A percentile compares a stretch with the other conserved stretches of the same genome.
These are phyloP conservation scores for Proteles cristata DNA, from an alignment of 2,113 vertebrate genomes.

Conservation along the genomic window DNA sequence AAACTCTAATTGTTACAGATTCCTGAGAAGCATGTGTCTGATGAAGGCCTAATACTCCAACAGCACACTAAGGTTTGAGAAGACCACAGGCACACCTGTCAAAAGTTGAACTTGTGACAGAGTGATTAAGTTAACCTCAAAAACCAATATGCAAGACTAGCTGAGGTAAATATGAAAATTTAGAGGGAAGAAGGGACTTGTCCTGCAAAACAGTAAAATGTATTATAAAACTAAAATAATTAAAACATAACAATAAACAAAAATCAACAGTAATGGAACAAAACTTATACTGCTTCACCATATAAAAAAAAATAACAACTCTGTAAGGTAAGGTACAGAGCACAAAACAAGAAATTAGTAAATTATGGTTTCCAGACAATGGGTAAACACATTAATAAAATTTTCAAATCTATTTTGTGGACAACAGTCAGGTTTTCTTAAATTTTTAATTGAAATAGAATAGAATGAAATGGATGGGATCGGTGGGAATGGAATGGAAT, in stretches of 20 bases:
- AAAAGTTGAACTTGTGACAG: background rate
- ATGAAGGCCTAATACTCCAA: background rate
- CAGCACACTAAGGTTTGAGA: background rate
- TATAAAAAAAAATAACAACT: background rate
- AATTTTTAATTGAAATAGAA: background rate
- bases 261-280: background rate
- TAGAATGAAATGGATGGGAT: background rate
- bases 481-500: too few relatives aligned
- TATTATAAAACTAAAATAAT: background rate
- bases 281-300: background rate
- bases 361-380: background rate
- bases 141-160: background rate
- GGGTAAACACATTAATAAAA: background rate
- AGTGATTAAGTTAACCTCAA: background rate
- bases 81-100: background rate
- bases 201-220: background rate
- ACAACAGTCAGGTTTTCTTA: background rate
- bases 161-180: background rate
- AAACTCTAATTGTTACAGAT: background rate
- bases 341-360: background rate
- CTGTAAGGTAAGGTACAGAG: background rate
- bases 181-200: background rate
- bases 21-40: background rate
- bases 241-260: background rate
- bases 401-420: background rate